These are phyloP conservation scores for Aphaenogaster ashmeadi DNA, from an alignment of 1,140 invertebrate genomes.

Conservation along the genomic window DNA sequence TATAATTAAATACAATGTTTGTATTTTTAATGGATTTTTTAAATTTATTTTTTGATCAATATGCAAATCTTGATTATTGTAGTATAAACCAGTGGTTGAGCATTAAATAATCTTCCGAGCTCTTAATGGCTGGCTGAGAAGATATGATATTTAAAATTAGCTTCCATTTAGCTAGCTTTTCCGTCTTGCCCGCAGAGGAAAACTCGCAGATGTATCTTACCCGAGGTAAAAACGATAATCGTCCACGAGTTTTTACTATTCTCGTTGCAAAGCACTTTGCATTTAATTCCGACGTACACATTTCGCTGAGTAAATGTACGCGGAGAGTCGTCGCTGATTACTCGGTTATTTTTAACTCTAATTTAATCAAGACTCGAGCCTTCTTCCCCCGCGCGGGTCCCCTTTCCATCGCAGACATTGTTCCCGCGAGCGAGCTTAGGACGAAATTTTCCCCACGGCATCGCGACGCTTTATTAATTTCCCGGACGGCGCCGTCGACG, in stretches of 20 bases:
- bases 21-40: neutral
- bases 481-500: constrained; percentile 62
- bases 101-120: neutral
- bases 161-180: constrained; percentile 23
- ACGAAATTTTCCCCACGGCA: constrained; percentile 65
- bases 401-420: constrained; percentile 17
- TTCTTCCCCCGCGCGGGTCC: too few relatives aligned
- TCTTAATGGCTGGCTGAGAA: constrained; percentile 3
- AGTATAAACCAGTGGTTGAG: neutral
- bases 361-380: constrained; percentile 49
- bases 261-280: constrained; percentile 42
- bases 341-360: constrained; percentile 57
- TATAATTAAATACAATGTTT: neutral
- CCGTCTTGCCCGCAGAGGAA: neutral
- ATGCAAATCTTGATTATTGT: neutral
- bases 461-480: constrained; percentile 78
- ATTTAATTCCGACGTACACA: constrained; percentile 54
- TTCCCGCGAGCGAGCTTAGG: constrained; percentile 26
- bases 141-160: constrained; percentile 28
- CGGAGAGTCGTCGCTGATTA: constrained; percentile 42
- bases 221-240: constrained; percentile 50
- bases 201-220: constrained; percentile 29
- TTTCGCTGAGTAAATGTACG: constrained; percentile 19
- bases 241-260: constrained; percentile 26
- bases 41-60: constrained; percentile 23